These are phyloP conservation scores for Apostichopus leukothele DNA, from an alignment of 53 echinoderm and acorn worm genomes.

Conservation along the genomic window DNA sequence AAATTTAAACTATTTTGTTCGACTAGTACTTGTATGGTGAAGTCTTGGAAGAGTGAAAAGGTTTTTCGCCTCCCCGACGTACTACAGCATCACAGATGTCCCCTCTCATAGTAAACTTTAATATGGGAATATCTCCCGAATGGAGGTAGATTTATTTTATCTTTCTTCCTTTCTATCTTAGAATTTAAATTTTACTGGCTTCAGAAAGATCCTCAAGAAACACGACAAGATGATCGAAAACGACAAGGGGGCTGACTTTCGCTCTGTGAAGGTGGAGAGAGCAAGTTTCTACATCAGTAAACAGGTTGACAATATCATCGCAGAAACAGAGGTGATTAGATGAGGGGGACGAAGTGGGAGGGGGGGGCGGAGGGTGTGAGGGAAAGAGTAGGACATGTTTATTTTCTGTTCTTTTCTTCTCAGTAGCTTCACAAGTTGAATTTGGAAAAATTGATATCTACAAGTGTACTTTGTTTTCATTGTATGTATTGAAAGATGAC, in stretches of 20 bases:
- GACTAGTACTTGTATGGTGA: background rate
- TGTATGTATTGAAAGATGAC: too few species aligned
- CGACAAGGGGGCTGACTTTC: slow-evolving; percentile 74
- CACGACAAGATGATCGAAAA: slow-evolving; percentile 96
- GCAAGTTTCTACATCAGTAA: slow-evolving; percentile 95
- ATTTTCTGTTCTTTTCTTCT: background rate
- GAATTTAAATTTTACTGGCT: slow-evolving; percentile 98
- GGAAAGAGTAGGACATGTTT: background rate
- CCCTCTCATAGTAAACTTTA: too few species aligned
- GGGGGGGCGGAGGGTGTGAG: background rate
- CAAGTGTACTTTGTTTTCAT: too few species aligned
- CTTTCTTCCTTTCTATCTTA: background rate
- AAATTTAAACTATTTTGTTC: too few species aligned
- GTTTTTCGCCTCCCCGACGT: too few species aligned
- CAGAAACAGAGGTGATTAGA: slow-evolving; percentile 86
- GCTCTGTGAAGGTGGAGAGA: slow-evolving; percentile 67
- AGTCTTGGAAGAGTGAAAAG: background rate
- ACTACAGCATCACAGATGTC: too few species aligned
- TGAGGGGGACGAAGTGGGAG: background rate
- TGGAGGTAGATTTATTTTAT: too few species aligned
- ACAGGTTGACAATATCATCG: slow-evolving; percentile 82
- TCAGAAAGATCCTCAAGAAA: slow-evolving; percentile 98
- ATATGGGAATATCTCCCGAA: too few species aligned
- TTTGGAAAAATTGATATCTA: too few species aligned
- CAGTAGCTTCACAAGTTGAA: too few species aligned